These are phyloP conservation scores for Synergus japonicus DNA, from an alignment of 2,888 invertebrate species.

Conservation along the genomic window DNA sequence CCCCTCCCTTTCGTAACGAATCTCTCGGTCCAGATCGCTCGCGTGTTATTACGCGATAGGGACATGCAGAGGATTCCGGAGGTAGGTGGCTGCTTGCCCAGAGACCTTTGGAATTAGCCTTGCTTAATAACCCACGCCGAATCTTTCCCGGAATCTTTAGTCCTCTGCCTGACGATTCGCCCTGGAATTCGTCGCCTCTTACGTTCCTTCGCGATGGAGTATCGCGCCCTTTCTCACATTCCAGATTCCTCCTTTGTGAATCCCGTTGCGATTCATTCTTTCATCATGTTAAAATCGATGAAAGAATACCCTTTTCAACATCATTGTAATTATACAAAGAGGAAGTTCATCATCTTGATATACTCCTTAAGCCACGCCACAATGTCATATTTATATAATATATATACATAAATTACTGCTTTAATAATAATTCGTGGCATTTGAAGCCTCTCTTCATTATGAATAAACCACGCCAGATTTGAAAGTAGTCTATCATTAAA, in stretches of 20 bases:
- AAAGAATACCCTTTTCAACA: slow-evolving; percentile 4
- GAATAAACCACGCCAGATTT: neutral
- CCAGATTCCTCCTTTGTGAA: slow-evolving; percentile 34
- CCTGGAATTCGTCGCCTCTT: slow-evolving; percentile 40
- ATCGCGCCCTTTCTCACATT: slow-evolving; percentile 40
- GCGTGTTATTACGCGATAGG: slow-evolving; percentile 34
- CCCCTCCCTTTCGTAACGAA: slow-evolving; percentile 49
- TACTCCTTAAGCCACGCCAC: neutral
- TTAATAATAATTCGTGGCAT: too few relatives aligned
- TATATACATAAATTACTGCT: too few relatives aligned
- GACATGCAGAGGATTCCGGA: slow-evolving; percentile 34
- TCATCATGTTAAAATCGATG: slow-evolving; percentile 11
- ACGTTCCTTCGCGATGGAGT: slow-evolving; percentile 5
- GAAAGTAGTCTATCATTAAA: slow-evolving; percentile 2
- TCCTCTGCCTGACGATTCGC: slow-evolving; percentile 21
- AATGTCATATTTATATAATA: too few relatives aligned
- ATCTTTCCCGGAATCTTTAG: slow-evolving; percentile 46
- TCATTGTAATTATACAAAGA: slow-evolving; percentile 4
- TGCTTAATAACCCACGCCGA: slow-evolving; percentile 44
- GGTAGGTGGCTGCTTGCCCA: slow-evolving; percentile 44
- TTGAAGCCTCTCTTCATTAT: too few relatives aligned
- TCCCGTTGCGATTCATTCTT: slow-evolving; percentile 25
- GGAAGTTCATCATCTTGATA: neutral
- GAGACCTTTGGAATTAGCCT: slow-evolving; percentile 42
- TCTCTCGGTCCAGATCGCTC: slow-evolving; percentile 40